Conservation (phyloP, 2,797 vertebrate genomes). For the Brachyrhaphis roseni region DNA sequence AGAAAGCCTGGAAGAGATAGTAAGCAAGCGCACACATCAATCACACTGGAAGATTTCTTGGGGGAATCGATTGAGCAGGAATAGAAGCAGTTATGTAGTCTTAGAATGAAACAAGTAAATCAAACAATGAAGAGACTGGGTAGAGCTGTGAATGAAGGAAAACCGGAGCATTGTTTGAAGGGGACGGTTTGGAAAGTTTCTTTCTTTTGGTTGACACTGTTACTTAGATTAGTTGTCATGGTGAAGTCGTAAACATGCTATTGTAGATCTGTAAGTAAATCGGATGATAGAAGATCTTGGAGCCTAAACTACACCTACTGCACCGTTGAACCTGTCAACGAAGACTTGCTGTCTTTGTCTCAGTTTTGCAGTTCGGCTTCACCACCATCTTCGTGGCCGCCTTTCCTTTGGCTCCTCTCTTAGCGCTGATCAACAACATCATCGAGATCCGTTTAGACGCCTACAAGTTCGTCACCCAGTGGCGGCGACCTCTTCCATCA, state of each 20-base stretch:
- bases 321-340: background rate
- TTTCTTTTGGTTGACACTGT: background rate
- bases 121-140: background rate
- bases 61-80: background rate
- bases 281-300: background rate
- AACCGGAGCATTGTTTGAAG: background rate
- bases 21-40: background rate
- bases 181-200: background rate
- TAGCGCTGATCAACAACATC: conserved; percentile 95
- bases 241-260: background rate
- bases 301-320: too few relatives aligned
- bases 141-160: background rate
- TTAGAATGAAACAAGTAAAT: background rate
- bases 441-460: conserved; percentile 96
- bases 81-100: background rate
- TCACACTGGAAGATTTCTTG: background rate
- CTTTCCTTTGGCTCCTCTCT: conserved; percentile 93
- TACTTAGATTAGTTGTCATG: background rate
- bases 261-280: background rate
- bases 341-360: conserved; percentile 21
- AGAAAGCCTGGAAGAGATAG: background rate
- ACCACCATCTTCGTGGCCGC: conserved; percentile 98
- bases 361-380: conserved; percentile 97
- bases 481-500: conserved; percentile 93
- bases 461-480: conserved; percentile 98